phyloP scores from a whole-genome alignment of 1,140 invertebrate species.

The Nomia melanderi region DNA sequence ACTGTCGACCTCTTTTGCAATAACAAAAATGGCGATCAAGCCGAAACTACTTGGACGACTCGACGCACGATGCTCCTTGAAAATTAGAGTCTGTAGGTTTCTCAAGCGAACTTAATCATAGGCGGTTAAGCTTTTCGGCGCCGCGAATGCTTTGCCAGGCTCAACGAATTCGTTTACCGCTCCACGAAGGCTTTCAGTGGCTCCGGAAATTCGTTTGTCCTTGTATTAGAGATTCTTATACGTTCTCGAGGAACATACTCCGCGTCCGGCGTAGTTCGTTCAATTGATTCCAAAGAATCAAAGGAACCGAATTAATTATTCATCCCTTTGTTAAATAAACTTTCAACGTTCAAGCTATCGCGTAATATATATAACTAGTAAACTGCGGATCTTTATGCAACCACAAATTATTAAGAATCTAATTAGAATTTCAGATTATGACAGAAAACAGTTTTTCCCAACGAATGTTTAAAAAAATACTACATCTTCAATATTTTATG shows the following conservation, averaged over 20 bases:
- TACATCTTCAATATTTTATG: too few species aligned
- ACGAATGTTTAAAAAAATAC: too few species aligned
- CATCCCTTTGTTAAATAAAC: too few species aligned
- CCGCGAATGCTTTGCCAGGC: constrained; percentile 6
- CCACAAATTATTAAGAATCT: too few species aligned
- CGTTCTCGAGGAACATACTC: not conserved
- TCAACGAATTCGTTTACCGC: constrained; percentile 16
- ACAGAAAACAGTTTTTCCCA: too few species aligned
- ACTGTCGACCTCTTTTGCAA: constrained; percentile 1
- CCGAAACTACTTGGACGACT: constrained; percentile 6
- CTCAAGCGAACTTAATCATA: constrained; percentile 35
- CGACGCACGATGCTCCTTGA: constrained; percentile 10
- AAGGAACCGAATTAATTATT: too few species aligned
- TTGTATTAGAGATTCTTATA: constrained; percentile 19
- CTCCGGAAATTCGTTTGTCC: constrained; percentile 16
- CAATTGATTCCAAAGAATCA: not conserved
- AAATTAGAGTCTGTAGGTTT: constrained; percentile 32
- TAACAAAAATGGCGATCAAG: not conserved
- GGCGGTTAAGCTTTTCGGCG: constrained; percentile 39
- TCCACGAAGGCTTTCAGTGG: constrained; percentile 6
- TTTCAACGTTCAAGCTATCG: too few species aligned
- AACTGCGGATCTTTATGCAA: too few species aligned
- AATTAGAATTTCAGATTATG: too few species aligned
- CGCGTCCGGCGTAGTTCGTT: not conserved
- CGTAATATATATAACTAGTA: too few species aligned